phyloP scores from a whole-genome alignment of 2,113 vertebrate genomes.

The Abramis brama region DNA sequence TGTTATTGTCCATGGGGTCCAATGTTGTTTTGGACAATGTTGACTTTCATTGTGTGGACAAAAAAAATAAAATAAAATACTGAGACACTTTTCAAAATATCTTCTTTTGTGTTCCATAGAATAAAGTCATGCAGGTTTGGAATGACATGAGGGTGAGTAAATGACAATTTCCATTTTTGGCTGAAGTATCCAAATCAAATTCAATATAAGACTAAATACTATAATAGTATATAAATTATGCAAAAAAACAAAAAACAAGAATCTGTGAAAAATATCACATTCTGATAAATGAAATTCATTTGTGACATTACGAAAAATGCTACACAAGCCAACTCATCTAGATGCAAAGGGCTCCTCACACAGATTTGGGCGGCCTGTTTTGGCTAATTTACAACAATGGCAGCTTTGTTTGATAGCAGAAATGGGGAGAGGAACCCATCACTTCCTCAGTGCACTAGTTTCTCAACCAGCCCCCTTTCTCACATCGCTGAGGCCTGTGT shows the following conservation, averaged over 20 bases:
- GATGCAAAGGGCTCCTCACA: conserved; percentile 23
- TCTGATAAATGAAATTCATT: neutral
- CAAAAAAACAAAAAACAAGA: neutral
- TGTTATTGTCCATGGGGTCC: neutral
- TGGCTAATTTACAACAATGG: conserved; percentile 47
- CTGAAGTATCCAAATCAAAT: neutral
- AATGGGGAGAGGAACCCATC: conserved; percentile 36
- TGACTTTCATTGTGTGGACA: neutral
- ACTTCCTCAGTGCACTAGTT: conserved; percentile 6
- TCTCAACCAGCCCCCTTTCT: conserved; percentile 35
- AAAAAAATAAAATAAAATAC: neutral
- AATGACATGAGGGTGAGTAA: too few species aligned
- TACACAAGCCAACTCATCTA: conserved; percentile 20
- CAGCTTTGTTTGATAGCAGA: conserved; percentile 48
- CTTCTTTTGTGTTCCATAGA: neutral
- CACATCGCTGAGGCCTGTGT: conserved; percentile 27
- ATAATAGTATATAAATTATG: neutral
- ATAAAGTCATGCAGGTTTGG: neutral
- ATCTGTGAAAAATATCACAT: neutral
- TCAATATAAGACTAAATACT: neutral
- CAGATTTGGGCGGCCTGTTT: neutral
- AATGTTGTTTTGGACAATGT: neutral
- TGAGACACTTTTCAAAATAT: neutral
- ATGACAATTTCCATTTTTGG: too few species aligned
- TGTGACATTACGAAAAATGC: neutral